Conservation (phyloP, 1,140 invertebrate species). For the Meloidogyne hapla region DNA sequence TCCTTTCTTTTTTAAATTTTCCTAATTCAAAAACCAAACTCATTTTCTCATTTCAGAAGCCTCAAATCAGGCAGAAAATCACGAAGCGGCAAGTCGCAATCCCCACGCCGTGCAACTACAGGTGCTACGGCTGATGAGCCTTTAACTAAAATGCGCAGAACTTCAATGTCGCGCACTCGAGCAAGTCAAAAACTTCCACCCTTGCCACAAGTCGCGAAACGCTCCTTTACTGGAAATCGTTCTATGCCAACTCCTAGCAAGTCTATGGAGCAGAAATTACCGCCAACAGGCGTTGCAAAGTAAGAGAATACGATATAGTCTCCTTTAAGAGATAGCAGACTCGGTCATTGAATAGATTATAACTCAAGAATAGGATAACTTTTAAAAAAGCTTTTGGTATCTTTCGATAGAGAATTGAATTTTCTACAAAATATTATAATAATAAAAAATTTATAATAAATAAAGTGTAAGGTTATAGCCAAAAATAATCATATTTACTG, state of each 20-base stretch:
- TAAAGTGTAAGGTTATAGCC: too few species aligned
- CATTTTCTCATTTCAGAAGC: constrained; percentile 36
- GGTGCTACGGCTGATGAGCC: constrained; percentile 25
- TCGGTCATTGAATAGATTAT: too few species aligned
- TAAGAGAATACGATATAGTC: not conserved
- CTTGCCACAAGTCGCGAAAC: constrained; percentile 39
- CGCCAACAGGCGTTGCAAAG: constrained; percentile 38
- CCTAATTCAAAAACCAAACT: not conserved
- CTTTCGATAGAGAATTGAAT: too few species aligned
- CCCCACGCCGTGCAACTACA: constrained; percentile 23
- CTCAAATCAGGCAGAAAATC: constrained; percentile 36
- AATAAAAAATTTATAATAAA: too few species aligned
- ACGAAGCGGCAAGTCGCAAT: constrained; percentile 43
- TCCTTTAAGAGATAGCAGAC: too few species aligned
- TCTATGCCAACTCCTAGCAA: constrained; percentile 13
- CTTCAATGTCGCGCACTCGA: constrained; percentile 29
- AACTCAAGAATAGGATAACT: too few species aligned
- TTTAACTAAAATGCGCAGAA: constrained; percentile 15
- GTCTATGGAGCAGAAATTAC: constrained; percentile 30
- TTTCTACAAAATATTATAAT: too few species aligned
- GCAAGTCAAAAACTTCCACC: constrained; percentile 34
- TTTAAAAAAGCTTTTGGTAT: too few species aligned
- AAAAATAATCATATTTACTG: too few species aligned
- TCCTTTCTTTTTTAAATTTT: not conserved
- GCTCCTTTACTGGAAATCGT: constrained; percentile 9